Conservation (phyloP, 2,888 invertebrate genomes). For the Ophion ventricosus region DNA sequence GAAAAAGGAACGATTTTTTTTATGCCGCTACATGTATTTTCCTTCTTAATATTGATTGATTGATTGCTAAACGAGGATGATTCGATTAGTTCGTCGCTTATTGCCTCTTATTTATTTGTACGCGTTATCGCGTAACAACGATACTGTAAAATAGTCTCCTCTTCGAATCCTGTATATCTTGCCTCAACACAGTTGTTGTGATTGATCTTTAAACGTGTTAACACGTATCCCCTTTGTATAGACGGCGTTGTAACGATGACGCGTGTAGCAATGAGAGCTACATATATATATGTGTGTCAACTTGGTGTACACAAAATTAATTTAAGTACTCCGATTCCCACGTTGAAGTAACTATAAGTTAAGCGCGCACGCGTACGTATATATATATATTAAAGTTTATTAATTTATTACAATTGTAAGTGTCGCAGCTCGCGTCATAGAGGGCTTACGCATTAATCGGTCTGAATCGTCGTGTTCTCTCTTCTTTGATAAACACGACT, state of each 20-base stretch:
- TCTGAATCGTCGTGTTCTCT: constrained; percentile 51
- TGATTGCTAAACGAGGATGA: background rate
- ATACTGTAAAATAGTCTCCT: background rate
- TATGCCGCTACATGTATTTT: no score
- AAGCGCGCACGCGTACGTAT: constrained; percentile 33
- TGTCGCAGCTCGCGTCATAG: constrained; percentile 33
- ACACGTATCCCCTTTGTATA: background rate
- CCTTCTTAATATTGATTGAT: no score
- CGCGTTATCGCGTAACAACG: background rate
- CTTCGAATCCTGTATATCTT: background rate
- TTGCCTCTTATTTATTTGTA: background rate
- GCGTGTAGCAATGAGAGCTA: constrained; percentile 31
- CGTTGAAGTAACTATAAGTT: constrained; percentile 45
- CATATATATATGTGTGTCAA: constrained; percentile 34
- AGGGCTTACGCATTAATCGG: constrained; percentile 52
- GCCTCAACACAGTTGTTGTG: background rate
- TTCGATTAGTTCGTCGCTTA: background rate
- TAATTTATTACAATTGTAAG: constrained; percentile 70
- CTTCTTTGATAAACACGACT: constrained; percentile 29
- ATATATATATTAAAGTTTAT: constrained; percentile 61
- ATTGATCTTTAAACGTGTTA: constrained; percentile 6
- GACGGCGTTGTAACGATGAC: background rate
- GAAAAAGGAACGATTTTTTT: no score
- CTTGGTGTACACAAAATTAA: constrained; percentile 51
- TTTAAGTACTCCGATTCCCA: constrained; percentile 62